Conservation (phyloP, 2,888 invertebrate species). For the Lutraria lutraria region DNA sequence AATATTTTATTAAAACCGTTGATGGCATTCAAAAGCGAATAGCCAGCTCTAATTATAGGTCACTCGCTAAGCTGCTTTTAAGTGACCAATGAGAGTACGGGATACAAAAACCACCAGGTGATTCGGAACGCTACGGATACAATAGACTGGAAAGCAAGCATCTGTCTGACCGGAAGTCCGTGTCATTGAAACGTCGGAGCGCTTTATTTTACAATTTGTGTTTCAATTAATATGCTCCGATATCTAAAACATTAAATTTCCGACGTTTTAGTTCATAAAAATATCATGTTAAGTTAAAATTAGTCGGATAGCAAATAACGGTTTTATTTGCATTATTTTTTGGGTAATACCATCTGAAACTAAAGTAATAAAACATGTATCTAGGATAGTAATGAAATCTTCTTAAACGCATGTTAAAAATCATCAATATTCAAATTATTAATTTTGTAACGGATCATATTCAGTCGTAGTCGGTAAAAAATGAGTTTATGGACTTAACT, state of each 20-base stretch:
- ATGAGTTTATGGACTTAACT: no score
- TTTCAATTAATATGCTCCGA: constrained; percentile 13
- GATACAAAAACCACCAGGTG: constrained; percentile 60
- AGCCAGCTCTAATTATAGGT: constrained; percentile 64
- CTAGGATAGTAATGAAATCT: no score
- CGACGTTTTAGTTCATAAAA: no score
- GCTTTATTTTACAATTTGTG: constrained; percentile 40
- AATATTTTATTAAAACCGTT: constrained; percentile 54
- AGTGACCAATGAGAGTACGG: constrained; percentile 62
- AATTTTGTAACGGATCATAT: no score
- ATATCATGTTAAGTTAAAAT: no score
- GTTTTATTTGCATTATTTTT: no score
- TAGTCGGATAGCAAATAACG: no score
- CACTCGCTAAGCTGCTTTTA: constrained; percentile 61
- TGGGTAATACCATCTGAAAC: no score
- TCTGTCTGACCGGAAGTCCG: constrained; percentile 57
- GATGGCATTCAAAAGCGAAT: constrained; percentile 49
- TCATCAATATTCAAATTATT: no score
- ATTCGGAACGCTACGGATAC: constrained; percentile 41
- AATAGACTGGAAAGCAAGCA: constrained; percentile 41
- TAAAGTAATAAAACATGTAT: no score
- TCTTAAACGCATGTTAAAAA: no score
- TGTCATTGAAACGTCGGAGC: constrained; percentile 45
- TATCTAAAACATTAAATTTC: neutral
- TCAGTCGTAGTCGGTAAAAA: no score